A percentile compares a stretch with the other conserved stretches of the same genome.
Evolutionary conservation across 2,888 invertebrate species (phyloP).

Genomic region (Thereva nobilitata): DNA sequence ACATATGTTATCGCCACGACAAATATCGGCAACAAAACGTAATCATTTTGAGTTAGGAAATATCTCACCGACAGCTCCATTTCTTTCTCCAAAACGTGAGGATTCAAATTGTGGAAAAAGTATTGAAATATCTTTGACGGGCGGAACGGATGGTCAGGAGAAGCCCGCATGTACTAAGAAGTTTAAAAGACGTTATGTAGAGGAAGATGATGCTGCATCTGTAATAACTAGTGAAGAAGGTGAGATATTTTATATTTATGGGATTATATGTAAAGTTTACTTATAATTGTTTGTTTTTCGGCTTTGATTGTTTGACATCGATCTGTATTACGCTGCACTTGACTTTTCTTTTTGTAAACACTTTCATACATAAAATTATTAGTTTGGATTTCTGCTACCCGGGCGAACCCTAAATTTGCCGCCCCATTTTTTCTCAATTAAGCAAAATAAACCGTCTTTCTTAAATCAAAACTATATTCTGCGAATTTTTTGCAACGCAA

Average conservation of each 20-base stretch:
- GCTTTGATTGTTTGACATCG: too few relatives aligned
- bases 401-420: too few relatives aligned
- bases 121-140: constrained; percentile 37
- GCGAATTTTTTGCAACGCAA: too few relatives aligned
- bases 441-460: too few relatives aligned
- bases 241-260: constrained; percentile 41
- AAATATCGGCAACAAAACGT: constrained; percentile 55
- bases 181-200: constrained; percentile 55
- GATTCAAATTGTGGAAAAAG: constrained; percentile 7
- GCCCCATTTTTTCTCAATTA: too few relatives aligned
- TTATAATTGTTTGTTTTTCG: too few relatives aligned
- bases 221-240: constrained; percentile 59
- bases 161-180: constrained; percentile 57
- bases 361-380: too few relatives aligned
- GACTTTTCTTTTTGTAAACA: too few relatives aligned
- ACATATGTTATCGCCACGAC: constrained; percentile 54
- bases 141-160: constrained; percentile 48
- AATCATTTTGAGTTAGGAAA: constrained; percentile 52
- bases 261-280: background rate
- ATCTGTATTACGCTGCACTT: too few relatives aligned
- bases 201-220: constrained; percentile 58
- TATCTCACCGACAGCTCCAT: constrained; percentile 55
- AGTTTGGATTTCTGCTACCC: too few relatives aligned
- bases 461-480: too few relatives aligned
- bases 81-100: constrained; percentile 55